Base-by-base conservation (phyloP, 2,888 invertebrate species). In the Amaurobius ferox region DNA sequence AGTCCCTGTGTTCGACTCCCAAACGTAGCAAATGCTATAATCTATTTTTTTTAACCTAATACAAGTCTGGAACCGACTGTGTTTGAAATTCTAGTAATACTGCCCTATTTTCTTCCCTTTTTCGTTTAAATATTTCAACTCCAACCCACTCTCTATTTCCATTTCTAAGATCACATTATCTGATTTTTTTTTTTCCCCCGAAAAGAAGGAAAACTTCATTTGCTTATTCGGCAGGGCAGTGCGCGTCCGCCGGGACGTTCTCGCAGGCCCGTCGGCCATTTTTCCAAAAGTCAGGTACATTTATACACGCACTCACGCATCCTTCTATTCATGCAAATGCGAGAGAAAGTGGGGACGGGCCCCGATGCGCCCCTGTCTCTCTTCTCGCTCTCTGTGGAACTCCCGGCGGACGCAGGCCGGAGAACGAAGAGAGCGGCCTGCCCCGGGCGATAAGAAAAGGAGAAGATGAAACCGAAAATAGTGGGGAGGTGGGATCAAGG, bases 391-490 rank as follows among this genome's bases (percentile, higher is more conserved):
- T 19, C 55, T 23, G 44, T 2, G 23, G 26, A 23, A 32, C 48
- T 44, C 48, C 44, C 44, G 23, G 44, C 64, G 66, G 30, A 28
- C 19, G 26, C 35, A 2, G n/a, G 32, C 19, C 35, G 40, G 61
- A 13, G 28, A 19, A 40, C 29, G 55, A 55, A 64, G 61, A 28
- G 44, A 67, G 73, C 29, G 78, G 85, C 30, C 85, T 86, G 85
- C 85, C 85, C 40, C 78, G 28, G 78, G 85, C 85, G 85, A 86
- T 86, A 86, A 86, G 85, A 79, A 86, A 85, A 77, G 85, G 77
- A 44, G 61, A 77, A 74, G 74, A 73, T 71, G 83, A 78, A 77
- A 83, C 70, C 71, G 61, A 68, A 73, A 72, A 66, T 32, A 28
- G 35, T 16, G 19, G 62, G 30, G 9, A 39, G 64, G 62, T 73